phyloP scores from a whole-genome alignment of 2,113 vertebrate genomes.

The Rhinoptilus africanus region DNA sequence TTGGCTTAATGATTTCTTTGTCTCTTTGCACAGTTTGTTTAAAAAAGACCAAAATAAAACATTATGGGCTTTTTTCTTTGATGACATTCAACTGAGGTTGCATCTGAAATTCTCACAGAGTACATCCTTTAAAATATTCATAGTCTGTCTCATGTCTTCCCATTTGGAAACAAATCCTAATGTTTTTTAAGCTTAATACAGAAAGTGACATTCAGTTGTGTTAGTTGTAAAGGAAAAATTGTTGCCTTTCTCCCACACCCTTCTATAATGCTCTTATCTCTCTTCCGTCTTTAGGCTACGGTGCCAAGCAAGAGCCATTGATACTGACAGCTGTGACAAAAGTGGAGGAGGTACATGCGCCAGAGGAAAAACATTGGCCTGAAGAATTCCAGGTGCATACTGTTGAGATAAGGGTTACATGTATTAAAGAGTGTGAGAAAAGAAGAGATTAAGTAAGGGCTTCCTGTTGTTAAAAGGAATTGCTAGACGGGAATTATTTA shows the following conservation, averaged over 20 bases:
- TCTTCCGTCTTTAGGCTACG: conserved; percentile 76
- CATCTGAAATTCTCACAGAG: not conserved
- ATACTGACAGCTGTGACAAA: conserved; percentile 75
- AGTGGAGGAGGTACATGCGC: conserved; percentile 52
- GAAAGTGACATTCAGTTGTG: not conserved
- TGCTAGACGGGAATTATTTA: not conserved
- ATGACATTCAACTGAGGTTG: not conserved
- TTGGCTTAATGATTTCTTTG: not conserved
- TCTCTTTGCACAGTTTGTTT: not conserved
- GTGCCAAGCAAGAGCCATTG: conserved; percentile 74
- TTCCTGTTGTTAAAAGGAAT: conserved; percentile 11
- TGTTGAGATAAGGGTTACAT: not conserved
- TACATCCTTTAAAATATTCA: not conserved
- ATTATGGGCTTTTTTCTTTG: not conserved
- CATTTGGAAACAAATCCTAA: not conserved
- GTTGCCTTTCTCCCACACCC: not conserved
- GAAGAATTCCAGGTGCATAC: conserved; percentile 77
- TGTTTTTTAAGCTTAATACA: not conserved
- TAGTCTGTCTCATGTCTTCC: not conserved
- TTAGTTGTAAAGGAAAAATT: not conserved
- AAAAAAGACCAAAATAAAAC: not conserved
- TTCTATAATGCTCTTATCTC: conserved; percentile 3
- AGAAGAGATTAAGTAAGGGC: not conserved
- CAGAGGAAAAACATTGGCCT: conserved; percentile 63
- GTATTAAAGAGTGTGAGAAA: not conserved